These are phyloP conservation scores for Chaunax sp. DNA, from an alignment of 2,797 vertebrate species.

Conservation along the genomic window DNA sequence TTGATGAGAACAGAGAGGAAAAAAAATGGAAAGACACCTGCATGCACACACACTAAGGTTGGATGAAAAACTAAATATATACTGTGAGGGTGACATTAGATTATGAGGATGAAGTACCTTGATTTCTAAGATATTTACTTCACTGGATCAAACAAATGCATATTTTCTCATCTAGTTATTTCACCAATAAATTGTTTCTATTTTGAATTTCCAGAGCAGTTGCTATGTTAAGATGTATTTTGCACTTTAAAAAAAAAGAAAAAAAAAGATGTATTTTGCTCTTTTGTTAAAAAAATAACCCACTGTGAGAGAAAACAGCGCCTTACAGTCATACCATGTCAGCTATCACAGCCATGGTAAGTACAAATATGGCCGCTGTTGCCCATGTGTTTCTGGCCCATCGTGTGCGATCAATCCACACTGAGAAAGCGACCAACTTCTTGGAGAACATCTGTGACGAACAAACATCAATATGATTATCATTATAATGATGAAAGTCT, in stretches of 20 bases:
- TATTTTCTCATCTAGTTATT: background rate
- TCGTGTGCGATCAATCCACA: slow-evolving; percentile 95
- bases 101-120: no score
- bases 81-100: background rate
- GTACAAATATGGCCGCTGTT: slow-evolving; percentile 93
- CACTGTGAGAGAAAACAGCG: background rate
- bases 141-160: background rate
- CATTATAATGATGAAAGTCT: background rate
- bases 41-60: slow-evolving; percentile 12
- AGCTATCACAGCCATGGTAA: slow-evolving; percentile 92
- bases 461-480: slow-evolving; percentile 11
- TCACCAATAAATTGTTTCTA: background rate
- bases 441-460: slow-evolving; percentile 88
- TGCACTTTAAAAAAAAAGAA: no score
- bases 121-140: background rate
- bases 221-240: no score
- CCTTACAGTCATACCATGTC: slow-evolving; percentile 88
- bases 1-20: slow-evolving; percentile 60
- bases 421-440: slow-evolving; percentile 92
- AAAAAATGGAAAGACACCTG: slow-evolving; percentile 15
- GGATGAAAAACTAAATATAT: background rate
- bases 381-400: slow-evolving; percentile 98
- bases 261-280: background rate
- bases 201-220: no score
- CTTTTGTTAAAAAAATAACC: background rate